Evolutionary conservation across 2,797 vertebrate genomes (phyloP).

Genomic region (Tadarida brasiliensis): DNA sequence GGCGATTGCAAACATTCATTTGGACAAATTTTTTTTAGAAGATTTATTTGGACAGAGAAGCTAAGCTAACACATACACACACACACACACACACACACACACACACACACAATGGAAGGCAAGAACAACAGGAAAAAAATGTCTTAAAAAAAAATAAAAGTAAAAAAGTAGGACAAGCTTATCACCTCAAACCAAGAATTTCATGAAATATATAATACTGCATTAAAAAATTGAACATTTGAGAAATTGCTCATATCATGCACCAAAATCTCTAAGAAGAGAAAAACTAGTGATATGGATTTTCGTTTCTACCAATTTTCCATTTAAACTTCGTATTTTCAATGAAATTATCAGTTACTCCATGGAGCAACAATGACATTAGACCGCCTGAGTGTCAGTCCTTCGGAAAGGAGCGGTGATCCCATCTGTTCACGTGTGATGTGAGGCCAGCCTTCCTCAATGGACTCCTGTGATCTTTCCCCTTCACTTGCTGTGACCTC

Average conservation of each 20-base stretch:
- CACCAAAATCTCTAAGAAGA: background rate
- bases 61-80: background rate
- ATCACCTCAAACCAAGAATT: background rate
- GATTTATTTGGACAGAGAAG: background rate
- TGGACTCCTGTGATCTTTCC: background rate
- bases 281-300: background rate
- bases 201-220: background rate
- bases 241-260: background rate
- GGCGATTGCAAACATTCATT: background rate
- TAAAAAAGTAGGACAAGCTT: background rate
- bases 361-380: background rate
- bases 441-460: background rate
- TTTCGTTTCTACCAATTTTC: background rate
- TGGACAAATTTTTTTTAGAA: background rate
- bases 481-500: background rate
- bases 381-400: rapidly evolving
- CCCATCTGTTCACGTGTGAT: background rate
- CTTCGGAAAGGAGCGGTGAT: background rate
- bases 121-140: background rate
- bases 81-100: background rate
- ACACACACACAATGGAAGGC: background rate
- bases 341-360: background rate
- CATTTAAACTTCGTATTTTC: background rate
- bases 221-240: background rate
- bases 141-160: background rate